These are phyloP conservation scores for Agriopis leucophaearia DNA, from an alignment of 2,888 invertebrate species.

Conservation along the genomic window DNA sequence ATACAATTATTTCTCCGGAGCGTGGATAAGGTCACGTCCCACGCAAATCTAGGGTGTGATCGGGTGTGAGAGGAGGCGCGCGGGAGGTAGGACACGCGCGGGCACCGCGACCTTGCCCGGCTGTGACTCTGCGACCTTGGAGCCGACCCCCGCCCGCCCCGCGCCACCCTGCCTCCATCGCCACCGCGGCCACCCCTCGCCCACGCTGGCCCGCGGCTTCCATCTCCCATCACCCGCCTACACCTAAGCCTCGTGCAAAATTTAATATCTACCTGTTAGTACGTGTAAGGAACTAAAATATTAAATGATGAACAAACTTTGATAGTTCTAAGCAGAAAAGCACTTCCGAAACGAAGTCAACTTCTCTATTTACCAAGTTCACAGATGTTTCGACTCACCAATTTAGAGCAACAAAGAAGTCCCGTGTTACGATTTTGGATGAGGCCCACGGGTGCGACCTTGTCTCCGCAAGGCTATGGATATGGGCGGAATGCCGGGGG, in stretches of 20 bases:
- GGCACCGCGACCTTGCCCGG: conserved; percentile 85
- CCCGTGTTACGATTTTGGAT: conserved; percentile 52
- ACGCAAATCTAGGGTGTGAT: conserved; percentile 80
- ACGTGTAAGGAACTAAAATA: conserved; percentile 60
- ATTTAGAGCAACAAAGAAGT: conserved; percentile 37
- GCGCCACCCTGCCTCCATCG: conserved; percentile 39
- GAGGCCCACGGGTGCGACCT: conserved; percentile 65
- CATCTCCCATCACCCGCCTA: conserved; percentile 56
- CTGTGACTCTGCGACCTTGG: conserved; percentile 86
- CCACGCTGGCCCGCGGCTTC: conserved; percentile 60
- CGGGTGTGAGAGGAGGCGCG: conserved; percentile 68
- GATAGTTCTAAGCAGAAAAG: conserved; percentile 14
- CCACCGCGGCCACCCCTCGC: conserved; percentile 58
- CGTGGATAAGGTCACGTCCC: conserved; percentile 84
- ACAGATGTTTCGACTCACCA: neutral
- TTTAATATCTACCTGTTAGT: conserved; percentile 65
- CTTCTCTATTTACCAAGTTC: neutral
- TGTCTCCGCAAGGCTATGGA: conserved; percentile 67
- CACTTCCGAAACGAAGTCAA: neutral
- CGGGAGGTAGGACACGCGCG: conserved; percentile 76
- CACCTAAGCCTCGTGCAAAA: conserved; percentile 78
- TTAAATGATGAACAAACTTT: conserved; percentile 51
- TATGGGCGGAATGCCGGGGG: conserved; percentile 57
- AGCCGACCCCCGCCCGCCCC: conserved; percentile 61
- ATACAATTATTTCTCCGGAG: conserved; percentile 83